Evolutionary conservation across 2,797 vertebrate genomes (phyloP).

Genomic region (Cheirogaleus major): DNA sequence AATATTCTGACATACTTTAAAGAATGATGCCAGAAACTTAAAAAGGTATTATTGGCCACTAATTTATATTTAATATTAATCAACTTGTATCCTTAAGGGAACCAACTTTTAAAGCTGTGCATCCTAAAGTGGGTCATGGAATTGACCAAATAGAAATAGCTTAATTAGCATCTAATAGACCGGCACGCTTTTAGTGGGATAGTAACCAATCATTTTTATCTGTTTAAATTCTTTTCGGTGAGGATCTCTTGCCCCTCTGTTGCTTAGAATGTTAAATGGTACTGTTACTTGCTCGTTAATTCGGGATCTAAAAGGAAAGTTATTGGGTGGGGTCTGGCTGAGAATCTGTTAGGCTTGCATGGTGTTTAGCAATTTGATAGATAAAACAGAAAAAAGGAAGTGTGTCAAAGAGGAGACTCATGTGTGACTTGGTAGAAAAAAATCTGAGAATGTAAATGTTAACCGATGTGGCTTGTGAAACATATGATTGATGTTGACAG

Average conservation of each 20-base stretch:
- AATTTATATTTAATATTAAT: not conserved
- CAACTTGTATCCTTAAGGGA: not conserved
- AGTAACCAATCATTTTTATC: not conserved
- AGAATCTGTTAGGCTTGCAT: not conserved
- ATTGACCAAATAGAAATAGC: not conserved
- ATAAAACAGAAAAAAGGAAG: not conserved
- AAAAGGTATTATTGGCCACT: slow-evolving; percentile 33
- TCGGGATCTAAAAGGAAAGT: not conserved
- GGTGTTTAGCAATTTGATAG: not conserved
- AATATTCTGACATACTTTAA: not conserved
- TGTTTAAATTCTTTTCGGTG: not conserved
- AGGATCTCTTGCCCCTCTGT: not conserved
- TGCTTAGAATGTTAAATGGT: not conserved
- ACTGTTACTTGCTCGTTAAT: not conserved
- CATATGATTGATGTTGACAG: not conserved
- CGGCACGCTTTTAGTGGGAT: not conserved
- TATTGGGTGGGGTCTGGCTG: not conserved
- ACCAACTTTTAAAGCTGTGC: not conserved
- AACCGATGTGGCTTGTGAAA: not conserved
- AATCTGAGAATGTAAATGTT: not conserved
- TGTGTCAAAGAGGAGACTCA: not conserved
- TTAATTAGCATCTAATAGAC: not conserved
- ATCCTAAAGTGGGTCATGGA: not conserved
- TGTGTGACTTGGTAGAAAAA: not conserved
- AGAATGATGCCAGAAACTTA: not conserved